Percentiles rank a stretch among this genome's conserved stretches.
phyloP scores from a whole-genome alignment of 2,113 vertebrate species.

The Tachycineta bicolor region DNA sequence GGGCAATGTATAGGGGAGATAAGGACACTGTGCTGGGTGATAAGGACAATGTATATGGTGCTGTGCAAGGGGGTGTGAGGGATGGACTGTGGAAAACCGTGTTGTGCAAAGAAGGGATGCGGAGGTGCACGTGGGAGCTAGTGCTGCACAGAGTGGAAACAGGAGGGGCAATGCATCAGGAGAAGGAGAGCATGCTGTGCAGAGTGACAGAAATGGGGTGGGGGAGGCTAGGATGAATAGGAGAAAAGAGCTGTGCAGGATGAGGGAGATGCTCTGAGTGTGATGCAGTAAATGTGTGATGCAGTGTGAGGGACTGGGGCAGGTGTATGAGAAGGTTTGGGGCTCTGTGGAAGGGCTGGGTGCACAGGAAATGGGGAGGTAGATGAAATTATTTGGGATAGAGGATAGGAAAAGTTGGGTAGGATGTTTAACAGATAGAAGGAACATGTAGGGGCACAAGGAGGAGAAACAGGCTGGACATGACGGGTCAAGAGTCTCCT shows the following conservation, averaged over 20 bases:
- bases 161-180: not conserved
- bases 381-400: not conserved
- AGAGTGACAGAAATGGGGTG: not conserved
- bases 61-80: not conserved
- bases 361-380: not conserved
- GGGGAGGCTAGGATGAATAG: not conserved
- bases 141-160: not conserved
- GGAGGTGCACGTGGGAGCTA: not conserved
- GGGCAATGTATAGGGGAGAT: not conserved
- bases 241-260: not conserved
- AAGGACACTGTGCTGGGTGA: not conserved
- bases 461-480: not conserved
- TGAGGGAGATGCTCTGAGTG: not conserved
- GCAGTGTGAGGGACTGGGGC: not conserved
- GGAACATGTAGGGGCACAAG: not conserved
- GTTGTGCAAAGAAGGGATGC: not conserved
- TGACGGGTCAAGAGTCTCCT: not conserved
- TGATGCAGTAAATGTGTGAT: not conserved
- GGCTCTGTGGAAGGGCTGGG: not conserved
- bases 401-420: not conserved
- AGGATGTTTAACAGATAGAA: not conserved
- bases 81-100: accelerated
- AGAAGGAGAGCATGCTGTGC: not conserved
- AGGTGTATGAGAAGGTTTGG: not conserved
- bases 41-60: not conserved